Evolutionary conservation across 2,113 vertebrate genomes (phyloP), one percentile per base, ranked within the genome.

Genomic region (Thunnus thynnus): DNA sequence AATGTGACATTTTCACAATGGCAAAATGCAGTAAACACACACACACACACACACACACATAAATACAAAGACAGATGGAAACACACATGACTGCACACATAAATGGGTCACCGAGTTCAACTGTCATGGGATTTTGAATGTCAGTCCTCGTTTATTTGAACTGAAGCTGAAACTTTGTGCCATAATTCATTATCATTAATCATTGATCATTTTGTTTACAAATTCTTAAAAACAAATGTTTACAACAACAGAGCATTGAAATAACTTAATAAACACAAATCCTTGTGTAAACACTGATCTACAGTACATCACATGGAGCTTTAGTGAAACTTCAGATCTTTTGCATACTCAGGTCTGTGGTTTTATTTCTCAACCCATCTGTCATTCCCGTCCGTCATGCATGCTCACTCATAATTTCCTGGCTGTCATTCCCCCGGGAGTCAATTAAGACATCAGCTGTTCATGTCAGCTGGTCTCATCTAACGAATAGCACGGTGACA

Each of bases 1-100:
- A 84, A 87, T 86, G 63, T 86, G 86, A 86, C 84, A 90, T 87
- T 86, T 85, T 58, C 57, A 55, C 67, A 47, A 65, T 30, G 68
- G 50, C 27, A 46, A 72, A 36, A 63, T 66, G n/a, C 3, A 51
- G 32, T 13, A 69, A 30, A 66, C 63, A 71, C 56, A 75, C n/a
- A 44, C 76, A 77, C 27, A 46, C 55, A 52, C 17, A 47, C 4
- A 32, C 13, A 69, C 25, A 52, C 22, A 46, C 12, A 81, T 9
- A 10, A 41, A 41, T 41, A 41, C 7, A 41, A 41, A 41, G 36
- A 55, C 54, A 55, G 54, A 55, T 55, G 54, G 17, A n/a, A 10
- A 55, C 44, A 51, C 16, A 13, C 55, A 54, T 68, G 46, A 3
- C 3, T 62, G 9, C 13, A 69, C 74, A 32, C n/a, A 27, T 12